Conservation (phyloP, 2,113 vertebrate species). For the Symphodus melops region DNA sequence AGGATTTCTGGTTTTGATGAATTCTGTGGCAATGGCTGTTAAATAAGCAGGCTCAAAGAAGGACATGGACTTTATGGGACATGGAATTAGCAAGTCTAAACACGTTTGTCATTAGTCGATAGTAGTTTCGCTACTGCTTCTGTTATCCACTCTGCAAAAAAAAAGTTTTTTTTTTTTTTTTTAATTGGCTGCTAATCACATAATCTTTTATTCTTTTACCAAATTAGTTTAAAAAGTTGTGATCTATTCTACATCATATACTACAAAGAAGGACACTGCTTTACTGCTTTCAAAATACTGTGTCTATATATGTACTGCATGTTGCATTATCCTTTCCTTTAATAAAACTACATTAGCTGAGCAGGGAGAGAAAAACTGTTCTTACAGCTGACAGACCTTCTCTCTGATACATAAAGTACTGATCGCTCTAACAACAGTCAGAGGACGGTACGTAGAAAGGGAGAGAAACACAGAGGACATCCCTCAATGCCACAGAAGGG, state of each 20-base stretch:
- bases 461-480: constrained; percentile 54
- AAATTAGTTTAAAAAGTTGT: background rate
- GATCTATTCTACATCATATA: background rate
- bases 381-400: constrained; percentile 67
- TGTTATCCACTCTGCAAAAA: constrained; percentile 37
- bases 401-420: constrained; percentile 58
- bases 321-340: constrained; percentile 25
- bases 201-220: background rate
- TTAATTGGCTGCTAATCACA: constrained; percentile 30
- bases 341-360: constrained; percentile 41
- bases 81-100: constrained; percentile 71
- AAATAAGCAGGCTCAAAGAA: constrained; percentile 42
- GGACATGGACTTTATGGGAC: constrained; percentile 45
- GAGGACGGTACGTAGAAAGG: background rate
- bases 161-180: too few species aligned
- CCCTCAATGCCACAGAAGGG: constrained; percentile 79
- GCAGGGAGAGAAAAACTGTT: constrained; percentile 53
- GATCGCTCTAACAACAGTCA: constrained; percentile 45
- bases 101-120: constrained; percentile 71
- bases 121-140: constrained; percentile 46
- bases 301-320: background rate
- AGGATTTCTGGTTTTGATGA: constrained; percentile 63
- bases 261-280: background rate
- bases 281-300: constrained; percentile 10
- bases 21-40: constrained; percentile 55